Evolutionary conservation across 1,140 invertebrate genomes (phyloP), one percentile per base, ranked within the genome.

Genomic region (Drosophila bocqueti): DNA sequence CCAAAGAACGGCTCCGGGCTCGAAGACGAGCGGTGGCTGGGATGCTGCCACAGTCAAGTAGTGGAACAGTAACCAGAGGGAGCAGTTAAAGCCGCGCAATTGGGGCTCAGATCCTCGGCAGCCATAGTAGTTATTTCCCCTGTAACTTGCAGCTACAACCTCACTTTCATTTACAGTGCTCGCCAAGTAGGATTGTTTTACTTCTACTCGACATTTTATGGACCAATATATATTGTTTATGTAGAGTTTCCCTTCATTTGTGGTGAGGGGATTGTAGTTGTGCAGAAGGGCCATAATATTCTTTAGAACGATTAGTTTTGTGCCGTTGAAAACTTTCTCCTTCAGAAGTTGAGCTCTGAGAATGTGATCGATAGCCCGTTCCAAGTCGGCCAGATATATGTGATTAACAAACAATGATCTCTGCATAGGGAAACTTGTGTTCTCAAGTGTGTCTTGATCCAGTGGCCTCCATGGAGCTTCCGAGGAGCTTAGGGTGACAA

Each of bases 11-110:
- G 95, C 94, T 31, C 93, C 92, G 0, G 95, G 94, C 52, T 93
- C 9, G 2, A 59, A 90, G 16, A 0, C 10, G 10, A 6, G 0
- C 68, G 26, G 90, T 79, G 3, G 95, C 94, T 91, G 87, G 3
- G 95, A 94, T 54, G 96, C 95, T 91, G 96, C 96, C 0, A 99
- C 97, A 13, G 97, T 98, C 4, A 99, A 92, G 52, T 96, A 97
- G 92, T 99, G 99, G 91, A 99, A 99, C 65, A 98, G 93, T 34
- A 95, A 96, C 99, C 99, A 99, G 16, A 99, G 93, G 3, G 97
- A 96, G 94, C 59, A 61, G 2, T 98, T 97, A 93, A 98, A 99
- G 7, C 98, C 98, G 50, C 98, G 94, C 61, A 94, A 95, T 36
- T 94, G 93, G 2, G 95, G 92, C 34, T 94, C 92, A 11, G 82